Base-by-base conservation (phyloP, 2,888 invertebrate genomes). In the Alentia gelatinosa region DNA sequence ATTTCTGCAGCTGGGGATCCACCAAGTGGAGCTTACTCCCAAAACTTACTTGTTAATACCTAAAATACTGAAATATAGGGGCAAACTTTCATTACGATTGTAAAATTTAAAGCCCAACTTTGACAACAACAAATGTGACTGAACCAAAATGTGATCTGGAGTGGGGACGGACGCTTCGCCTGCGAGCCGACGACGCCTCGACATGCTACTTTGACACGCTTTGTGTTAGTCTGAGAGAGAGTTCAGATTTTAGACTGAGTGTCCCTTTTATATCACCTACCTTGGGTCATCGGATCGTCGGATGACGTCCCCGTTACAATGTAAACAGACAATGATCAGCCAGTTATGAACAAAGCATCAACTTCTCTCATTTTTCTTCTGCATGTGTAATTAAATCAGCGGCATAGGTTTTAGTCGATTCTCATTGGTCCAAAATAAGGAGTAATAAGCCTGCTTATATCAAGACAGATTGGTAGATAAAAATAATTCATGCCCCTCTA, bases 261-360 rank as follows among this genome's bases (percentile, higher is more conserved):
- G 30, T 9, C 30, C 5, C n/a, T n/a, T n/a, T 68, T 3, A 37
- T 47, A 3, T 86, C 1, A 26, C 86, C 9, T 86, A 86, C 86
- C 86, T 86, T 86, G 86, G 30, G 19, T 86, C 86, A 86, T 86
- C 47, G 47, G 47, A 47, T n/a, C 50, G 86, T 30, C 26, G 86
- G 86, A 86, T 86, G 35, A 86, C 86, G 86, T 86, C 86, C 86
- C 86, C 86, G 86, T 86, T 26, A 47, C 86, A 86, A 86, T 47
- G 47, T 86, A 86, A 86, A 86, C 86, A 86, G 86, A 86, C 26
- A 86, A 86, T 47, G 42, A 86, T 86, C 86, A 86, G 7, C n/a
- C 33, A 42, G 23, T 3, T 26, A 30, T 47, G 33, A 86, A 86
- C 86, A 86, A 86, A 86, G 86, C 86, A 1, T n/a, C 12, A 47